Evolutionary conservation across 2,797 vertebrate species (phyloP).

Genomic region (Centropyge bicolor): DNA sequence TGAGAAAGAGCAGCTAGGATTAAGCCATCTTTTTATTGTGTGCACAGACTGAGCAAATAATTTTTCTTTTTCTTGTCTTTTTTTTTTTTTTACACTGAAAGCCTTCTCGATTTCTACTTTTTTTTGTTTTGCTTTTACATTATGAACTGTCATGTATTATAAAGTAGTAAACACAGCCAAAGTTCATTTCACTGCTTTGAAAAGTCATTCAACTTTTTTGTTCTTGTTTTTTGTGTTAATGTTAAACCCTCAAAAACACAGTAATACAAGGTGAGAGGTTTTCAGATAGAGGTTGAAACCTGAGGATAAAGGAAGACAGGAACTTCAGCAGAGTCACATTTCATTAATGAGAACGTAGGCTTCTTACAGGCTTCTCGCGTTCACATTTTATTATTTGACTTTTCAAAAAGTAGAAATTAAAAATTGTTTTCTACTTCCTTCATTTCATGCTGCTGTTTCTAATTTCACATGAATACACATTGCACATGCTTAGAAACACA

Average conservation of each 20-base stretch:
- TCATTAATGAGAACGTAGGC: background rate
- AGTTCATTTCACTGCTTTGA: background rate
- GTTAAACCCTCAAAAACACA: background rate
- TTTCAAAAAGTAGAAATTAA: background rate
- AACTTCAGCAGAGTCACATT: background rate
- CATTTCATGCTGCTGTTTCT: background rate
- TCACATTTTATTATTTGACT: background rate
- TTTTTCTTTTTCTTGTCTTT: no score
- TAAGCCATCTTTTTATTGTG: background rate
- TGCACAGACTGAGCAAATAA: background rate
- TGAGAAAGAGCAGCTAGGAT: no score
- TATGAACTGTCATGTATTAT: background rate
- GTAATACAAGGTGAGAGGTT: background rate
- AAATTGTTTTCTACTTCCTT: slow-evolving; percentile 10
- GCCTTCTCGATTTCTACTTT: no score
- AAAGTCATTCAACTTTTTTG: no score
- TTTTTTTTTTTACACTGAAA: background rate
- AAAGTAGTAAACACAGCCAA: background rate
- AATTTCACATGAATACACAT: background rate
- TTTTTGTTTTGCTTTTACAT: background rate
- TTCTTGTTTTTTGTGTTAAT: background rate
- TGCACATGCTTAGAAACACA: slow-evolving; percentile 1
- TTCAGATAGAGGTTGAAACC: background rate
- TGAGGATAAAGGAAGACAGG: background rate
- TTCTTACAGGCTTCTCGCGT: background rate